Conservation (phyloP, 2,797 vertebrate genomes). For the Takifugu rubripes region DNA sequence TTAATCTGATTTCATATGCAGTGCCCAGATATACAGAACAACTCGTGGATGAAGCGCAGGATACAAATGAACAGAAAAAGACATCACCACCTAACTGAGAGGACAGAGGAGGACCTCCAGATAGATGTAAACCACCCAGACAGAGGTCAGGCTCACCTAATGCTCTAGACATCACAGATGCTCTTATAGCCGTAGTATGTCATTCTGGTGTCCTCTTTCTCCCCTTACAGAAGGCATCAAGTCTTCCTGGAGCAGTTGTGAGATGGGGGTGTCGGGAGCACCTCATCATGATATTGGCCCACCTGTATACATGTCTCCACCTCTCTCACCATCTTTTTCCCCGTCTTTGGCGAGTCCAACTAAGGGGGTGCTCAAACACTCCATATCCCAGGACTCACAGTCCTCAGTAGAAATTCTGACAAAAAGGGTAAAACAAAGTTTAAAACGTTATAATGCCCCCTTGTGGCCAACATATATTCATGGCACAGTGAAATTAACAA, state of each 20-base stretch:
- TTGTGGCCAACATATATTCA: slow-evolving; percentile 20
- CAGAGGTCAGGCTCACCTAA: slow-evolving; percentile 30
- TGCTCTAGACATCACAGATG: neutral
- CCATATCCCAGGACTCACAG: slow-evolving; percentile 64
- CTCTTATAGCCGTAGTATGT: neutral
- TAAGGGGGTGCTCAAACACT: slow-evolving; percentile 63
- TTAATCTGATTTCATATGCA: slow-evolving; percentile 23
- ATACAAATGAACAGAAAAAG: slow-evolving; percentile 63
- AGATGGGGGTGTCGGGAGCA: slow-evolving; percentile 27
- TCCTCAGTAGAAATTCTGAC: slow-evolving; percentile 65
- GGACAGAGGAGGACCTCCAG: slow-evolving; percentile 8
- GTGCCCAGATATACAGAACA: slow-evolving; percentile 34
- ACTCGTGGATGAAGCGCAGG: slow-evolving; percentile 29
- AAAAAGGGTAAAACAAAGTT: slow-evolving; percentile 65
- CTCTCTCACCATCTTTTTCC: slow-evolving; percentile 24
- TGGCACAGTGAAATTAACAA: too few relatives aligned
- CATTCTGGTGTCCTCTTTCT: slow-evolving; percentile 7
- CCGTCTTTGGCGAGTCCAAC: slow-evolving; percentile 17
- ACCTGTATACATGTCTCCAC: slow-evolving; percentile 6
- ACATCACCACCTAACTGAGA: slow-evolving; percentile 43
- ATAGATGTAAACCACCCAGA: slow-evolving; percentile 14
- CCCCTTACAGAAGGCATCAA: slow-evolving; percentile 13
- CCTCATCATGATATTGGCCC: slow-evolving; percentile 9
- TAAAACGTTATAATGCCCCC: slow-evolving; percentile 18
- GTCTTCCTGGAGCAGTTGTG: slow-evolving; percentile 13